Percentiles rank a stretch among this genome's conserved stretches.
These are phyloP conservation scores for Falco columbarius DNA, from an alignment of 2,797 vertebrate species.

Conservation along the genomic window DNA sequence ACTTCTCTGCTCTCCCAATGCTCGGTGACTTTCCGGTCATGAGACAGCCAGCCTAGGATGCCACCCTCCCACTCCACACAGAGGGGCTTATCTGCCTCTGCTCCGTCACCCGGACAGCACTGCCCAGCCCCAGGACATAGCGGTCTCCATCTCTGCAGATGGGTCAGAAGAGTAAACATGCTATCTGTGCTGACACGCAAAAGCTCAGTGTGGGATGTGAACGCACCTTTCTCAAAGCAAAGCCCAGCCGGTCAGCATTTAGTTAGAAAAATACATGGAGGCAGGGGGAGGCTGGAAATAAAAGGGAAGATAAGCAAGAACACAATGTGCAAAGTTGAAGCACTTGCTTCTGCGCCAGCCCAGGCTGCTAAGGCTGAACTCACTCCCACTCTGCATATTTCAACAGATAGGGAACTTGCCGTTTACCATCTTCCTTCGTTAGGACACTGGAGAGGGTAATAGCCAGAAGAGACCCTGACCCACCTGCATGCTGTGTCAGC, in stretches of 20 bases:
- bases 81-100: not conserved
- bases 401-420: not conserved
- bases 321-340: not conserved
- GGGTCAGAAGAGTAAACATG: not conserved
- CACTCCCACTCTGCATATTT: not conserved
- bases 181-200: not conserved
- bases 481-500: not conserved
- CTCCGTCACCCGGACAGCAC: not conserved
- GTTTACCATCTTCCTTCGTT: accelerated
- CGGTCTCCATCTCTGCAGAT: not conserved
- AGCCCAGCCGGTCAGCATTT: not conserved
- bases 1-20: not conserved
- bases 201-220: not conserved
- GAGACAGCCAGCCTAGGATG: not conserved
- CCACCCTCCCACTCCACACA: not conserved
- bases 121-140: not conserved
- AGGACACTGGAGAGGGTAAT: accelerated
- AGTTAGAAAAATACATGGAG: not conserved
- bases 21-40: conserved; percentile 50
- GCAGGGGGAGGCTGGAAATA: not conserved
- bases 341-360: not conserved
- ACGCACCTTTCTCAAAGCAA: not conserved
- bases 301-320: not conserved
- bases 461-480: not conserved
- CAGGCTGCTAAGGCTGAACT: not conserved